These are phyloP conservation scores for Octopus sinensis DNA, from an alignment of 1,140 invertebrate genomes.

Conservation along the genomic window DNA sequence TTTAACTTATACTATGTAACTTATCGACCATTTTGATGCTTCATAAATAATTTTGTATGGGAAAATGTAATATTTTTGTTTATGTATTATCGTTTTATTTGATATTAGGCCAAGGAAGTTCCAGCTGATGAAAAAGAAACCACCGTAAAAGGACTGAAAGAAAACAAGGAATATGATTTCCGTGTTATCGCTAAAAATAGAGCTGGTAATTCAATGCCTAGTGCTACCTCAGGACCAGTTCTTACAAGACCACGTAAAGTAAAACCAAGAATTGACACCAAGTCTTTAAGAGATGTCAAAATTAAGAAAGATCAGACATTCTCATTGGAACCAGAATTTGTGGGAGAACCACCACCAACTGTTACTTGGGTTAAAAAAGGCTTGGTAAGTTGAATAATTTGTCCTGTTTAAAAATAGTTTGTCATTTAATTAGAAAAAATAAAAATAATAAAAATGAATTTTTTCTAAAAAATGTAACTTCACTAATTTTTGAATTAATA, in stretches of 20 bases:
- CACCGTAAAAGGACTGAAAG: conserved; percentile 67
- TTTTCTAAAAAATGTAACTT: no score
- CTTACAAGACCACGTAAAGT: conserved; percentile 90
- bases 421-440: no score
- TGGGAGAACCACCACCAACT: conserved; percentile 82
- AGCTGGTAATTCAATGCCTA: conserved; percentile 89
- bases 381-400: conserved; percentile 39
- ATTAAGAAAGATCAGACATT: conserved; percentile 93
- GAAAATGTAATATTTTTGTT: no score
- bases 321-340: conserved; percentile 86
- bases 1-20: no score
- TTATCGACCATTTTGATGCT: no score
- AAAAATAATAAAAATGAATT: no score
- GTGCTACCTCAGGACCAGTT: conserved; percentile 80
- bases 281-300: conserved; percentile 74
- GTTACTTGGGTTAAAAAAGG: conserved; percentile 49
- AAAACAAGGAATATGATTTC: conserved; percentile 92
- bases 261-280: conserved; percentile 87
- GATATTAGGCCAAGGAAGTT: conserved; percentile 73
- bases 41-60: no score
- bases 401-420: background rate
- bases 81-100: no score
- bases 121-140: conserved; percentile 72
- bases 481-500: no score
- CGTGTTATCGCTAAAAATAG: conserved; percentile 91